These are phyloP conservation scores for Bombyx mandarina DNA, from an alignment of 1,140 invertebrate genomes.

Conservation along the genomic window DNA sequence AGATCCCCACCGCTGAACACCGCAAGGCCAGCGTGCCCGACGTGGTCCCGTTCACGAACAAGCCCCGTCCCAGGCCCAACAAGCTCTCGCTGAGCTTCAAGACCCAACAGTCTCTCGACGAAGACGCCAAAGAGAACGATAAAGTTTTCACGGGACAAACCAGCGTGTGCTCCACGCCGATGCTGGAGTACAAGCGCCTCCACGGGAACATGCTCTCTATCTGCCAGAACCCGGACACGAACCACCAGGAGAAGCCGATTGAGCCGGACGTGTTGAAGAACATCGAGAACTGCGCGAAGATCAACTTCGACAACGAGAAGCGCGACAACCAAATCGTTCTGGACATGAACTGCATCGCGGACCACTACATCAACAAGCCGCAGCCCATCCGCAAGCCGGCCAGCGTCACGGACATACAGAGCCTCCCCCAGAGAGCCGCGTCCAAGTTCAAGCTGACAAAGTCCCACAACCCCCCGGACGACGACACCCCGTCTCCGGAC, in stretches of 20 bases:
- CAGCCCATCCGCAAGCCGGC: conserved; percentile 54
- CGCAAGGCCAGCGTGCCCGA: conserved; percentile 60
- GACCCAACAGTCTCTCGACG: conserved; percentile 70
- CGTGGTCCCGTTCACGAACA: conserved; percentile 65
- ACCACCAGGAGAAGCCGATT: conserved; percentile 31
- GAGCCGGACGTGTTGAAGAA: conserved; percentile 61
- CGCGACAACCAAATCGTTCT: conserved; percentile 48
- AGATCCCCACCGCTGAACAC: conserved; percentile 29
- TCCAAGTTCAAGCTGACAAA: conserved; percentile 61
- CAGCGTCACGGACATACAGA: conserved; percentile 71
- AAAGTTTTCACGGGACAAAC: conserved; percentile 75
- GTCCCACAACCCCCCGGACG: conserved; percentile 53
- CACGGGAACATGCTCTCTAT: conserved; percentile 81
- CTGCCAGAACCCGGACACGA: conserved; percentile 72
- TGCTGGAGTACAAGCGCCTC: conserved; percentile 80
- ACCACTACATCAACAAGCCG: conserved; percentile 64
- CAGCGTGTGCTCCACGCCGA: conserved; percentile 81
- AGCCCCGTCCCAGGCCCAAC: conserved; percentile 67
- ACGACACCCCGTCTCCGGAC: conserved; percentile 47
- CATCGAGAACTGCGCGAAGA: conserved; percentile 40
- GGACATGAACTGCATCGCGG: conserved; percentile 53
- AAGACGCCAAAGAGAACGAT: conserved; percentile 58
- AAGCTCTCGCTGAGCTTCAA: conserved; percentile 73
- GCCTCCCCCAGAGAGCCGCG: conserved; percentile 65
- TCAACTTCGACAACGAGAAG: conserved; percentile 47